Conservation (phyloP, 2,888 invertebrate genomes). For the Incurvaria masculella region DNA sequence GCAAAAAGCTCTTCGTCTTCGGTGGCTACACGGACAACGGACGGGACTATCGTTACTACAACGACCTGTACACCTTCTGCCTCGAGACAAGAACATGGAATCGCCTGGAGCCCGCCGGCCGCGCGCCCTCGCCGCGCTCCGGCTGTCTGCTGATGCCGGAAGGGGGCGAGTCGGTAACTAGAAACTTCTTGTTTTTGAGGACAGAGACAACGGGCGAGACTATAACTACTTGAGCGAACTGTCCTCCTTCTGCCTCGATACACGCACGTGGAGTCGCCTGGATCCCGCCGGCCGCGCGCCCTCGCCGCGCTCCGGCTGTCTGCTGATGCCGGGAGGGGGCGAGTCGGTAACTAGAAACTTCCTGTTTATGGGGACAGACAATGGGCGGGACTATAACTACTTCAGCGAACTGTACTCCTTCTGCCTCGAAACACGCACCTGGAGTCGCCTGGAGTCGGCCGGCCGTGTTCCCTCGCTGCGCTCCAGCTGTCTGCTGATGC, state of each 20-base stretch:
- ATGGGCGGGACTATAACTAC: conserved; percentile 81
- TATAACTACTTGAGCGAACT: conserved; percentile 90
- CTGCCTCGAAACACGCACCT: conserved; percentile 72
- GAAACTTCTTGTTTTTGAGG: too few relatives aligned
- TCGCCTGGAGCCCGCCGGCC: conserved; percentile 63
- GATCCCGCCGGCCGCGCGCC: conserved; percentile 66
- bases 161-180: conserved; percentile 40
- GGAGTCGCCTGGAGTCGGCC: conserved; percentile 67
- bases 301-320: conserved; percentile 76
- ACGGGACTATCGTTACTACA: conserved; percentile 83
- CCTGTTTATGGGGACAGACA: conserved; percentile 91
- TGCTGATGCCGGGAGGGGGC: conserved; percentile 58
- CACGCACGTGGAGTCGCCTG: conserved; percentile 73
- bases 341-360: conserved; percentile 56
- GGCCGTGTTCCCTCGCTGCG: conserved; percentile 72
- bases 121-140: conserved; percentile 72
- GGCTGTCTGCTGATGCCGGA: conserved; percentile 72
- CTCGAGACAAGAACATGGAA: conserved; percentile 77
- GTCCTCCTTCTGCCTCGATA: conserved; percentile 75
- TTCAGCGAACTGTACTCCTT: conserved; percentile 85
- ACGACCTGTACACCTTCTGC: conserved; percentile 81
- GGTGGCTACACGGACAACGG: conserved; percentile 92
- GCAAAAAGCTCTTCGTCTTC: conserved; percentile 79
- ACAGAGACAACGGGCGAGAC: conserved; percentile 82
- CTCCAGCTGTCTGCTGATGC: conserved; percentile 76